Conservation (phyloP, 2,888 invertebrate genomes). For the Leptothorax acervorum region DNA sequence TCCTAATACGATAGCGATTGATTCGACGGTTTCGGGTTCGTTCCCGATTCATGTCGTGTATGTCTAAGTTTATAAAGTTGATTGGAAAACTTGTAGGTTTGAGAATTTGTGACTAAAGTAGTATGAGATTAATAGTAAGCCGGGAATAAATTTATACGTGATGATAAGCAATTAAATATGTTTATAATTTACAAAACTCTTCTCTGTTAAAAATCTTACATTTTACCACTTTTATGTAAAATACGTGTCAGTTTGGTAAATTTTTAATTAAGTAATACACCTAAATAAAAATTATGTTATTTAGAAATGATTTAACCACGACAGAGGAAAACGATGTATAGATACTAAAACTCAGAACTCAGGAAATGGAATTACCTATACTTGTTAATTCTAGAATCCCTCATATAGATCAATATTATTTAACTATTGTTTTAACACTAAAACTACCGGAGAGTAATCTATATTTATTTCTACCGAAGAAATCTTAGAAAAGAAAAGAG, state of each 20-base stretch:
- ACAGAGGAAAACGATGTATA: neutral
- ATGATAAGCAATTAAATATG: neutral
- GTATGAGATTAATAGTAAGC: neutral
- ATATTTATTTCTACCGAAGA: no score
- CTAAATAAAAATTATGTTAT: constrained; percentile 1
- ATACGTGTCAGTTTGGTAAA: neutral
- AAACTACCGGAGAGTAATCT: no score
- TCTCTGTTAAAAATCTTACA: neutral
- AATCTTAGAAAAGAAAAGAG: no score
- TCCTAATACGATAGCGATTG: neutral
- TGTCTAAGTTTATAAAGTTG: neutral
- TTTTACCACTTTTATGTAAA: neutral
- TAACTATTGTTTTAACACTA: neutral
- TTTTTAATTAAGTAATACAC: neutral
- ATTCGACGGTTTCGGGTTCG: neutral
- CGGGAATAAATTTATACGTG: neutral
- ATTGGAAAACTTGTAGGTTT: neutral
- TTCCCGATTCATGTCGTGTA: neutral
- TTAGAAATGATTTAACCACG: neutral
- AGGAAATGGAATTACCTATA: neutral
- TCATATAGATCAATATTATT: neutral
- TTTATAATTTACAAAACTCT: neutral
- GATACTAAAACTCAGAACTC: neutral
- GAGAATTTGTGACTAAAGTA: neutral
- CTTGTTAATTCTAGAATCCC: neutral